Evolutionary conservation across 2,888 invertebrate species (phyloP).

Genomic region (Tipula unca): DNA sequence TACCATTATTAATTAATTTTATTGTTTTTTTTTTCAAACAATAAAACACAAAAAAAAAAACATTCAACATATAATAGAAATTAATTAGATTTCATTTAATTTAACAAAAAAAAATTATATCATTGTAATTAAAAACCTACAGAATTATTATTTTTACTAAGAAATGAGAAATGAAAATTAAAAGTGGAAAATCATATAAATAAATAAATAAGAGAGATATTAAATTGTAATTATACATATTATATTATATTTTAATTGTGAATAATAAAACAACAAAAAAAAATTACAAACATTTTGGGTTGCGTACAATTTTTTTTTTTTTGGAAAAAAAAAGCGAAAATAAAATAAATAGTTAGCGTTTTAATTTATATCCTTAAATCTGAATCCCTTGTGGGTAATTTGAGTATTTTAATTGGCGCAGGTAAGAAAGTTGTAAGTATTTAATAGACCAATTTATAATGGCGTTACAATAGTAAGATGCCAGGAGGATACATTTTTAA

Average conservation of each 20-base stretch:
- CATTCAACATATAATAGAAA: neutral
- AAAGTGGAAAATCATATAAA: neutral
- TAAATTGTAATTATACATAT: neutral
- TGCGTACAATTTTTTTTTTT: neutral
- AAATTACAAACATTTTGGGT: neutral
- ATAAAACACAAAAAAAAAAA: neutral
- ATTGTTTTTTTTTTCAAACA: neutral
- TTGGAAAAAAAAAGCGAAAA: neutral
- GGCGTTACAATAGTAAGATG: too few relatives aligned
- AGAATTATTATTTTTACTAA: neutral
- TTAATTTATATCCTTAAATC: neutral
- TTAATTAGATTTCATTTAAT: neutral
- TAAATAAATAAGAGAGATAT: neutral
- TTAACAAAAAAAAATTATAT: neutral
- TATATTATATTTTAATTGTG: neutral
- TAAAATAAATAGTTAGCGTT: neutral
- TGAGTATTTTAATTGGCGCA: neutral
- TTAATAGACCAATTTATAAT: too few relatives aligned
- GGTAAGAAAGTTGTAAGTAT: neutral
- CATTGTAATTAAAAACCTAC: neutral
- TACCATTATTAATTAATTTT: neutral
- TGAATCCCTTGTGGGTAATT: neutral
- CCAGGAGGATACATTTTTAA: too few relatives aligned
- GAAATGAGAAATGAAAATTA: neutral
- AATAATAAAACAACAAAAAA: constrained; percentile 14